Evolutionary conservation across 2,113 vertebrate genomes (phyloP).

Genomic region (Nyctibius bracteatus): DNA sequence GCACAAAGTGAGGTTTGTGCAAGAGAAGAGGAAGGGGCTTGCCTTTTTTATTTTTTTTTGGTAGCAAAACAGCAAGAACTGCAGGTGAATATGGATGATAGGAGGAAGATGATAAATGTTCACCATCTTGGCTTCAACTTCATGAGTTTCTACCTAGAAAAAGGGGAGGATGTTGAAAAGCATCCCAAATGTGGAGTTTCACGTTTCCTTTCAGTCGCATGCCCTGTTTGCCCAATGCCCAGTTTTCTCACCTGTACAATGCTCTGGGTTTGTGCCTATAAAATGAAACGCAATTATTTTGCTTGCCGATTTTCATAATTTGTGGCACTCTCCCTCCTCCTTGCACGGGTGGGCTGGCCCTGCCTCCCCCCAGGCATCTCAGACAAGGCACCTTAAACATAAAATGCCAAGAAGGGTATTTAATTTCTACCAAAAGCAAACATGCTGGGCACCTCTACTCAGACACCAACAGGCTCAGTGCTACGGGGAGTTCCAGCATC

Average conservation of each 20-base stretch:
- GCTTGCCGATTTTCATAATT: accelerated
- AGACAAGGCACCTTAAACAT: neutral
- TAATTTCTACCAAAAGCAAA: neutral
- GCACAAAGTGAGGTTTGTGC: neutral
- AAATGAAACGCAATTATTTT: neutral
- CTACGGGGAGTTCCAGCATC: neutral
- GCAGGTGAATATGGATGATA: neutral
- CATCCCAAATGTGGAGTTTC: neutral
- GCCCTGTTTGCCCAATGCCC: neutral
- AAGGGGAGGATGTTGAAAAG: neutral
- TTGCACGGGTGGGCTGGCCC: accelerated
- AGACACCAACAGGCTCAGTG: neutral
- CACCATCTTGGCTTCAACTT: neutral
- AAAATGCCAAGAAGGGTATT: neutral
- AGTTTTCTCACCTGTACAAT: neutral
- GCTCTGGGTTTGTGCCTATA: neutral
- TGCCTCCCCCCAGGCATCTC: neutral
- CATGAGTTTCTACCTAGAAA: neutral
- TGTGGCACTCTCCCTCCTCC: neutral
- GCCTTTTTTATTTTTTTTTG: neutral
- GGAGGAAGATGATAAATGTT: neutral
- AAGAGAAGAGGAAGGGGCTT: neutral
- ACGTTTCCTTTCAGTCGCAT: neutral
- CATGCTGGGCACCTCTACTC: neutral
- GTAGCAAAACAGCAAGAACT: neutral